Base-by-base conservation (phyloP, 2,797 vertebrate species). In the Nannoperca obscura region DNA sequence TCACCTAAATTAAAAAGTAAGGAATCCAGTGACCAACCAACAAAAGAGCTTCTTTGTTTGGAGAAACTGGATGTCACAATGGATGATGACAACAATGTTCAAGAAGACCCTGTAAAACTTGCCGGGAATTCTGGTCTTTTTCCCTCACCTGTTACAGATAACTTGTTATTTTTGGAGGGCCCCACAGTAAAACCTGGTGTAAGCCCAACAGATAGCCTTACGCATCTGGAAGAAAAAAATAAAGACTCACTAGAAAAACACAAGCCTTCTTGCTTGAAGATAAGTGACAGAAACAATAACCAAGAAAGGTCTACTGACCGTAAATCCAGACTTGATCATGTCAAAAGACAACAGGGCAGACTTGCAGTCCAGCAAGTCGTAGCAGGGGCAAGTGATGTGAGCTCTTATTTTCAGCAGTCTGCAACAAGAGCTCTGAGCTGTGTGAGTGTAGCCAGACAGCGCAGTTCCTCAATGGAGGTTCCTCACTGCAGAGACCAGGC, bases 41-140 rank as follows among this genome's bases (percentile, higher is more conserved):
- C 65, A 53, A 95, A 93, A 80, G 91, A 96, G 81, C 90, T 85
- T 76, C 95, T 96, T 71, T 94, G 93, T 60, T 24, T 96, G 83
- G 96, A 96, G 40, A 96, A 88, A 76, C 27, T 83, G 92, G 83
- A 95, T 90, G 86, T 89, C 91, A 1, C 93, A 91, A 91, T 83
- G 60, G 87, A 95, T 80, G 83, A 67, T 0, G 94, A 92, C 15
- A 88, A 91, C 88, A 85, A 91, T 88, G 91, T 91, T 83, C 87
- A 91, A 44, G 93, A 95, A 80, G 94, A 88, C 13, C 92, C 95
- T 77, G 91, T 93, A 71, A 96, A 95, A 86, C 83, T 93, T 85
- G 90, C 86, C n/a, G 92, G 74, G 71, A 93, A 91, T 91, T 84
- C 93, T 70, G 92, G 88, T 84, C 87, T 81, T 65, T 94, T 95